Conservation (phyloP, 2,888 invertebrate genomes). For the Phengaris arion region DNA sequence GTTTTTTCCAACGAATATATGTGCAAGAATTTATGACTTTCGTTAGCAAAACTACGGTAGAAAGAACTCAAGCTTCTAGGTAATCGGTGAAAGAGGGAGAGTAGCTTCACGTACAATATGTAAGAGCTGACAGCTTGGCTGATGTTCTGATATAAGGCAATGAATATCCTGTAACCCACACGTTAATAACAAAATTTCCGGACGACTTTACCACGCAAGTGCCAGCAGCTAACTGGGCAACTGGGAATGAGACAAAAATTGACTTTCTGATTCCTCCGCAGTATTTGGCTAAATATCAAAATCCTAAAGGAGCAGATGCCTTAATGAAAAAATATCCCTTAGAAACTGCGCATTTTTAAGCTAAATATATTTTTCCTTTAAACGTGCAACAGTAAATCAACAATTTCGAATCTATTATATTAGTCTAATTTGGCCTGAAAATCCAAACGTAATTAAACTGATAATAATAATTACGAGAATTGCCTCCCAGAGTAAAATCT, state of each 20-base stretch:
- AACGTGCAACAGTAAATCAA: too few relatives aligned
- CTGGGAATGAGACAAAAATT: constrained; percentile 83
- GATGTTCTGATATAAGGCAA: constrained; percentile 97
- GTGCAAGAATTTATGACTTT: constrained; percentile 99
- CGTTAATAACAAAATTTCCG: constrained; percentile 94
- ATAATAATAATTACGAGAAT: too few relatives aligned
- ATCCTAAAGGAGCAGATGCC: constrained; percentile 98
- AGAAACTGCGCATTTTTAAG: too few relatives aligned
- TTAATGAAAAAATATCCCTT: constrained; percentile 83
- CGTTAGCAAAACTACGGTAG: constrained; percentile 96
- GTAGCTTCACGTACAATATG: constrained; percentile 97
- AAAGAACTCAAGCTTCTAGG: constrained; percentile 91
- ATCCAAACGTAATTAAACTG: too few relatives aligned
- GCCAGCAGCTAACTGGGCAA: constrained; percentile 86
- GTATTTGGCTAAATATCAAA: constrained; percentile 93
- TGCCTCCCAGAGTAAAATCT: too few relatives aligned
- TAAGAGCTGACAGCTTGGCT: constrained; percentile 91
- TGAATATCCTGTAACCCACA: constrained; percentile 99
- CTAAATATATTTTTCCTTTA: too few relatives aligned
- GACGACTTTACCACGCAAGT: constrained; percentile 94
- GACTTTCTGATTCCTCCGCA: constrained; percentile 84
- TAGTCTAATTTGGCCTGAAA: too few relatives aligned
- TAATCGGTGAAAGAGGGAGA: constrained; percentile 98
- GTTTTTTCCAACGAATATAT: constrained; percentile 96
- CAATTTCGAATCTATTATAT: too few relatives aligned